These are phyloP conservation scores for Asobara japonica DNA, from an alignment of 1,140 invertebrate genomes.

Conservation along the genomic window DNA sequence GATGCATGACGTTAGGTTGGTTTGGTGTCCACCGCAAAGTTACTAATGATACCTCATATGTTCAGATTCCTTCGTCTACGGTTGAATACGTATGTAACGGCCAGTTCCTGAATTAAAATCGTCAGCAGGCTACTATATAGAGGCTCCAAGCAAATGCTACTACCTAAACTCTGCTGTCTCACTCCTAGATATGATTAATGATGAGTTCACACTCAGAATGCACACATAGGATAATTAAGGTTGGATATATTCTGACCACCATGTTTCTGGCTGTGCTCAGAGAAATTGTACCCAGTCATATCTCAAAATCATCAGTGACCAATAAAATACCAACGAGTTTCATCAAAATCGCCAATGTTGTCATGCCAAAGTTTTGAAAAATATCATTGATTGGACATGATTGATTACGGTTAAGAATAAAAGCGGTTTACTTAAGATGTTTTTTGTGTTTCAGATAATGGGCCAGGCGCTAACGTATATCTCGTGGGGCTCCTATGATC, in stretches of 20 bases:
- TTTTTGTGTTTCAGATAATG: not conserved
- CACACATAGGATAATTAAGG: slow-evolving; percentile 67
- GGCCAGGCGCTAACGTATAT: not conserved
- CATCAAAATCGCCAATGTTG: slow-evolving; percentile 14
- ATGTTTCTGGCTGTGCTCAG: slow-evolving; percentile 29
- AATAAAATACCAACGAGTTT: not conserved
- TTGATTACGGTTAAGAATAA: not conserved
- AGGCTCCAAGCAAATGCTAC: slow-evolving; percentile 38
- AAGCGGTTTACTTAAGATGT: not conserved
- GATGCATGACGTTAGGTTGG: slow-evolving; percentile 58
- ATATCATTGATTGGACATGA: not conserved
- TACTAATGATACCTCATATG: slow-evolving; percentile 64
- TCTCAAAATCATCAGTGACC: not conserved
- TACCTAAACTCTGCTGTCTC: slow-evolving; percentile 39
- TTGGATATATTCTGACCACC: slow-evolving; percentile 65
- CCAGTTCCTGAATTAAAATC: slow-evolving; percentile 65
- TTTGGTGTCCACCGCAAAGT: slow-evolving; percentile 63
- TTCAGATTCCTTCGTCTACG: slow-evolving; percentile 25
- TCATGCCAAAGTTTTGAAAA: not conserved
- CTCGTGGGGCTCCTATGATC: not conserved
- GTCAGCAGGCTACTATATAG: slow-evolving; percentile 45
- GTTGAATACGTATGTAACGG: slow-evolving; percentile 51
- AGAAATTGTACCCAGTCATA: not conserved
- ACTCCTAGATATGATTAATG: slow-evolving; percentile 66
- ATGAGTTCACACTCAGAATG: slow-evolving; percentile 68